Evolutionary conservation across 1,140 invertebrate species (phyloP).

Genomic region (Planococcus citri): DNA sequence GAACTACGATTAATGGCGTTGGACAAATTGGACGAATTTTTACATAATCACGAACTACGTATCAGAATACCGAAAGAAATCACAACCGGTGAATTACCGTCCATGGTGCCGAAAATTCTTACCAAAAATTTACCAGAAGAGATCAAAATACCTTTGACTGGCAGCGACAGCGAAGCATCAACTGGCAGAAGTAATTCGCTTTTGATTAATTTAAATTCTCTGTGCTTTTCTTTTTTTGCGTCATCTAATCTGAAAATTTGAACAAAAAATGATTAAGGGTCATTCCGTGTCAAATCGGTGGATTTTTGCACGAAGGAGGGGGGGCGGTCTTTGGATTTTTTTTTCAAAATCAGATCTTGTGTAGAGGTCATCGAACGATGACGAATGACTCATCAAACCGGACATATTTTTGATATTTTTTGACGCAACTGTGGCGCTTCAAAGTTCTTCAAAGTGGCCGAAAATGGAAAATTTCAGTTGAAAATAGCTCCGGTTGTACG

Average conservation of each 20-base stretch:
- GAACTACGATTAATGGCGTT: constrained; percentile 38
- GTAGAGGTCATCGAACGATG: too few relatives aligned
- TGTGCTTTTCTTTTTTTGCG: neutral
- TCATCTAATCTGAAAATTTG: neutral
- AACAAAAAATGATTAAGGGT: neutral
- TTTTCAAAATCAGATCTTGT: too few relatives aligned
- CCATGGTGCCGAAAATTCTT: constrained; percentile 52
- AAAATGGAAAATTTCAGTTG: too few relatives aligned
- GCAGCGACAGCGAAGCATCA: constrained; percentile 40
- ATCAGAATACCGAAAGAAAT: constrained; percentile 45
- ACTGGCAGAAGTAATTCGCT: constrained; percentile 32
- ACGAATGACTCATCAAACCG: too few relatives aligned
- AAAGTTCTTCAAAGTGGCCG: too few relatives aligned
- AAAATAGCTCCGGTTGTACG: too few relatives aligned
- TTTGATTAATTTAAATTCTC: constrained; percentile 30
- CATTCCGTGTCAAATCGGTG: too few relatives aligned
- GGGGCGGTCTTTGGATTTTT: too few relatives aligned
- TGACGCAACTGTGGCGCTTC: too few relatives aligned
- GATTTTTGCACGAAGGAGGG: too few relatives aligned
- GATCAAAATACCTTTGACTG: constrained; percentile 51
- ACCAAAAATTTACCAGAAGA: constrained; percentile 49
- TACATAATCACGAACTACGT: constrained; percentile 47
- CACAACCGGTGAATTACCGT: constrained; percentile 29
- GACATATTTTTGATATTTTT: too few relatives aligned
- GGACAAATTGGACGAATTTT: constrained; percentile 48